These are phyloP conservation scores for Aulostomus chinensis DNA, from an alignment of 2,797 vertebrate species.

Conservation along the genomic window DNA sequence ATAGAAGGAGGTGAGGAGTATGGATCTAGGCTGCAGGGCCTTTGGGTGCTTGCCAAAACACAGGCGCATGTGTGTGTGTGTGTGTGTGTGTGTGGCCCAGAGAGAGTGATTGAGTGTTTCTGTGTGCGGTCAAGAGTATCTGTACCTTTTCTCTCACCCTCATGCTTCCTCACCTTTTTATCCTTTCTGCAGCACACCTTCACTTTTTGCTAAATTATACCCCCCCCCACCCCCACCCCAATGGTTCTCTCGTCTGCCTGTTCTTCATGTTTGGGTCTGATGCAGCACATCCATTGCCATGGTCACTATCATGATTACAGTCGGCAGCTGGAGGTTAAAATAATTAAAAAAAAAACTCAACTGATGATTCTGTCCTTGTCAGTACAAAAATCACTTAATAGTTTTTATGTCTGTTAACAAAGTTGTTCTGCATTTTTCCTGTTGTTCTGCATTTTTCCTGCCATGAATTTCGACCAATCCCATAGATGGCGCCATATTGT, in stretches of 20 bases:
- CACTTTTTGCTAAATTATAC: conserved; percentile 41
- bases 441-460: too few relatives aligned
- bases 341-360: too few relatives aligned
- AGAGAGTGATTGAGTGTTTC: conserved; percentile 59
- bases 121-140: conserved; percentile 49
- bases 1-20: conserved; percentile 52
- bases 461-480: too few relatives aligned
- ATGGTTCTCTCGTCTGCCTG: conserved; percentile 20
- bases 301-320: conserved; percentile 39
- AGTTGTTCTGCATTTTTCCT: too few relatives aligned
- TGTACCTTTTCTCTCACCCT: conserved; percentile 28
- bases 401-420: too few relatives aligned
- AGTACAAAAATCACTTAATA: too few relatives aligned
- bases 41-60: conserved; percentile 70
- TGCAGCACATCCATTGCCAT: conserved; percentile 9
- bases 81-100: conserved; percentile 43
- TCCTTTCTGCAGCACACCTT: conserved; percentile 37
- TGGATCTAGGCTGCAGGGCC: conserved; percentile 54
- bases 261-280: conserved; percentile 13
- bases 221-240: too few relatives aligned
- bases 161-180: conserved; percentile 2
- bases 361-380: too few relatives aligned
- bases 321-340: conserved; percentile 53
- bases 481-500: too few relatives aligned
- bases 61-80: conserved; percentile 36